Conservation (phyloP, 1,140 invertebrate genomes). For the Drosophila seguyi region DNA sequence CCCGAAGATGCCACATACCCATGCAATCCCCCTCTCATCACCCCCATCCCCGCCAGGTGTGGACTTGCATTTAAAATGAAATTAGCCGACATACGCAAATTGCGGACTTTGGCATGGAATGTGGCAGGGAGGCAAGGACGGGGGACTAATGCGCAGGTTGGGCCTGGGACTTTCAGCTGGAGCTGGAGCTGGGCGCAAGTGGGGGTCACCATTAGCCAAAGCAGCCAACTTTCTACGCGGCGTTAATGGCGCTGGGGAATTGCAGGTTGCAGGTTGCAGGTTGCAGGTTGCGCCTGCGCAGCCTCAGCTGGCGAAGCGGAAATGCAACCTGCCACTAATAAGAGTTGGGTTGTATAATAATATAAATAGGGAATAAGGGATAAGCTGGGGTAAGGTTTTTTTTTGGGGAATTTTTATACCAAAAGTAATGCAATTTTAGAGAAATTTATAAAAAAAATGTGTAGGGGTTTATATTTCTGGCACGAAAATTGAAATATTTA, state of each 20-base stretch:
- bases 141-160: constrained; percentile 25
- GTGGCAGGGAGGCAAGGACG: constrained; percentile 28
- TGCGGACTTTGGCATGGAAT: constrained; percentile 34
- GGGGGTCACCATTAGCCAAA: constrained; percentile 29
- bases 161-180: constrained; percentile 8
- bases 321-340: constrained; percentile 8
- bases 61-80: constrained; percentile 73
- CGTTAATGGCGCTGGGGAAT: constrained; percentile 2
- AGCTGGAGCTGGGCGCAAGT: not conserved
- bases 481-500: too few species aligned
- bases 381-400: not conserved
- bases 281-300: constrained; percentile 4
- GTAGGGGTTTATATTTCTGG: too few species aligned
- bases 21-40: too few species aligned
- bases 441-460: not conserved
- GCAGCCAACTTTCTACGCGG: constrained; percentile 20
- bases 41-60: constrained; percentile 2
- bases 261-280: constrained; percentile 37
- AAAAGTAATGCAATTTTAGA: not conserved
- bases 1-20: not conserved
- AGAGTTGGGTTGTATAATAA: constrained; percentile 3
- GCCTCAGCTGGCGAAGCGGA: constrained; percentile 7
- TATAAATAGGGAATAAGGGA: not conserved
- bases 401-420: not conserved
- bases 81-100: constrained; percentile 77